Base-by-base conservation (phyloP, 2,113 vertebrate genomes). In the Neodon shergylaensis region DNA sequence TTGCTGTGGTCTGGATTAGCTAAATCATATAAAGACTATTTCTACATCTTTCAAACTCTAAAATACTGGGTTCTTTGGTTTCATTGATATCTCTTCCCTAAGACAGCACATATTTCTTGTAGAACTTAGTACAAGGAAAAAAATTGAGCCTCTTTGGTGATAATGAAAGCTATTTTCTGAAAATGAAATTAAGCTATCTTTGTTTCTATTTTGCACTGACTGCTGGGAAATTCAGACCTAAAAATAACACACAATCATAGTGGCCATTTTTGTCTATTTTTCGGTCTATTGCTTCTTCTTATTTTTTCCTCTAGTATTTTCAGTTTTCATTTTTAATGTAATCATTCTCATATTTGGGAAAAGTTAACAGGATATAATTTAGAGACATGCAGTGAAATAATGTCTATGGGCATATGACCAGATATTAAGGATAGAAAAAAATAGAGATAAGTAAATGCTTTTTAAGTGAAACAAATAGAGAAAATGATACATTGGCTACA, bases 151-250 rank as follows among this genome's bases (percentile, higher is more conserved):
- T 90, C 44, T 93, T 49, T 58, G 58, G 44, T n/a, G 70, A 94
- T 91, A 73, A 93, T 79, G 13, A 73, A 85, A 86, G 44, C 16
- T 74, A 87, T 91, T 73, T 81, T 54, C 8, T 85, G 42, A 17
- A 77, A 85, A 93, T 94, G 66, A 74, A 81, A 95, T 78, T 47
- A 87, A 91, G 19, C 24, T 19, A 61, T 87, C 13, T 94, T 81
- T 90, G 31, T 93, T 93, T 94, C 54, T 82, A 16, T 26, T 82
- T 91, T 76, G 13, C 58, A 42, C 11, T 82, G 88, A 9, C 4
- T 82, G 9, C 33, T 76, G 47, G 82, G 47, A 88, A 91, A 58
- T 36, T 91, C 8, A 61, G 74, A 68, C 58, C n/a, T 88, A 70
- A 91, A 86, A 82, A 68, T 82, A 88, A 14, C 3, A 78, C 13